A percentile compares a stretch with the other conserved stretches of the same genome.
These are phyloP conservation scores for Panagrolaimus sp. DNA, from an alignment of 1,140 invertebrate genomes.

Conservation along the genomic window DNA sequence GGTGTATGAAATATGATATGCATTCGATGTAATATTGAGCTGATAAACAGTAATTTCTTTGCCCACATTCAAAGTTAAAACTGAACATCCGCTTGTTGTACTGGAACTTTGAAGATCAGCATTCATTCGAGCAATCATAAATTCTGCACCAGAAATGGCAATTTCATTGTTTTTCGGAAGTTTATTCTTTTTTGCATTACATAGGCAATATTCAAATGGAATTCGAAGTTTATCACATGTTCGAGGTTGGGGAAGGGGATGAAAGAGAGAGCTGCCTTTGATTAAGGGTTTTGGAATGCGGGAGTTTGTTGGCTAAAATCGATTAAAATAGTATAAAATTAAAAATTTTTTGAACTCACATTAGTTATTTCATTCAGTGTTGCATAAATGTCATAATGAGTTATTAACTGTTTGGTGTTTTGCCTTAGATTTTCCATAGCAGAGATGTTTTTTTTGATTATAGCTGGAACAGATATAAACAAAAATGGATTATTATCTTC, in stretches of 20 bases:
- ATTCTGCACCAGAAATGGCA: background rate
- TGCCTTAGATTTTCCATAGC: background rate
- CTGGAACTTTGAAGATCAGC: background rate
- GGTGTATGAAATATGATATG: background rate
- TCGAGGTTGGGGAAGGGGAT: slow-evolving; percentile 11
- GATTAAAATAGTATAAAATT: too few species aligned
- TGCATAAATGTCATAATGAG: background rate
- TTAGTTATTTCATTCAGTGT: slow-evolving; percentile 19
- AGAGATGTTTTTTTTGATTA: background rate
- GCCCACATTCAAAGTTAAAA: background rate
- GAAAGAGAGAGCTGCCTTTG: slow-evolving; percentile 10
- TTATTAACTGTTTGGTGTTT: background rate
- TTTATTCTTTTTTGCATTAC: slow-evolving; percentile 3
- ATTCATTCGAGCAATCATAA: background rate
- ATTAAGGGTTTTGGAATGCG: background rate
- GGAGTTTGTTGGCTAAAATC: background rate
- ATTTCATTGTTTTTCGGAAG: background rate
- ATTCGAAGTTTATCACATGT: slow-evolving; percentile 11
- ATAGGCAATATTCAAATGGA: slow-evolving; percentile 23
- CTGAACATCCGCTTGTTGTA: background rate
- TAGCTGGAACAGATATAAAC: background rate
- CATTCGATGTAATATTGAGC: background rate
- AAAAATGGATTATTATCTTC: slow-evolving; percentile 2
- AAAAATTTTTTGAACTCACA: slow-evolving; percentile 12
- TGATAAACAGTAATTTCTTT: background rate